Conservation (phyloP, 1,140 invertebrate species). For the Spodoptera litura region DNA sequence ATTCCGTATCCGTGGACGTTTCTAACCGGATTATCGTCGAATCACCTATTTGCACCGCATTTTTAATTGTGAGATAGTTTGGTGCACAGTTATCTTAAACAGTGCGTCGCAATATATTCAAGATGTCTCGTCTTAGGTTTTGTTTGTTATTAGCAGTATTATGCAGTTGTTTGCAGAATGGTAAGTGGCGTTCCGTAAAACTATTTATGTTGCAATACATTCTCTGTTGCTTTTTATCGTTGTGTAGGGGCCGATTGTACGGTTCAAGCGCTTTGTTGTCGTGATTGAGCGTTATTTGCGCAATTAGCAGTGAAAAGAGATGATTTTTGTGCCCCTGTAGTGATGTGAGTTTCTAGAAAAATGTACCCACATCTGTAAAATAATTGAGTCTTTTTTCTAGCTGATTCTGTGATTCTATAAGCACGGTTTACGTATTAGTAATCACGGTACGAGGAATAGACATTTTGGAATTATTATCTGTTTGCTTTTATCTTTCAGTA, state of each 20-base stretch:
- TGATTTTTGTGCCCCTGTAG: neutral
- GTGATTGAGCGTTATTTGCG: constrained; percentile 53
- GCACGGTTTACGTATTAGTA: neutral
- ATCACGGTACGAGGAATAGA: neutral
- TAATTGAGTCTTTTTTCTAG: neutral
- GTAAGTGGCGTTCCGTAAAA: constrained; percentile 65
- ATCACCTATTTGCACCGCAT: constrained; percentile 65
- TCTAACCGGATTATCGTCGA: constrained; percentile 54
- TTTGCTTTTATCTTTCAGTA: neutral
- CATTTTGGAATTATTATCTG: constrained; percentile 4
- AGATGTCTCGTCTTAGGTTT: constrained; percentile 73
- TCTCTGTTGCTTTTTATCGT: constrained; percentile 79
- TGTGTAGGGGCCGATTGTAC: constrained; percentile 47
- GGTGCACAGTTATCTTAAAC: constrained; percentile 49
- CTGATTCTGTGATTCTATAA: neutral
- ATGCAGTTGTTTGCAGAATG: constrained; percentile 67
- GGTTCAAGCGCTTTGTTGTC: constrained; percentile 52
- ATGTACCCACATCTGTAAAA: constrained; percentile 9
- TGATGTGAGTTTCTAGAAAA: constrained; percentile 43
- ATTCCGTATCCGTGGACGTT: constrained; percentile 51
- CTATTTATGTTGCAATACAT: constrained; percentile 59
- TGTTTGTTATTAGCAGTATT: constrained; percentile 67
- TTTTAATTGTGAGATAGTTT: constrained; percentile 61
- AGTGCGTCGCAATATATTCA: constrained; percentile 46
- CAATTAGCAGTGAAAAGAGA: constrained; percentile 51